A percentile compares a stretch with the other conserved stretches of the same genome.
Evolutionary conservation across 2,113 vertebrate species (phyloP).

Genomic region (Hystrix brachyura): DNA sequence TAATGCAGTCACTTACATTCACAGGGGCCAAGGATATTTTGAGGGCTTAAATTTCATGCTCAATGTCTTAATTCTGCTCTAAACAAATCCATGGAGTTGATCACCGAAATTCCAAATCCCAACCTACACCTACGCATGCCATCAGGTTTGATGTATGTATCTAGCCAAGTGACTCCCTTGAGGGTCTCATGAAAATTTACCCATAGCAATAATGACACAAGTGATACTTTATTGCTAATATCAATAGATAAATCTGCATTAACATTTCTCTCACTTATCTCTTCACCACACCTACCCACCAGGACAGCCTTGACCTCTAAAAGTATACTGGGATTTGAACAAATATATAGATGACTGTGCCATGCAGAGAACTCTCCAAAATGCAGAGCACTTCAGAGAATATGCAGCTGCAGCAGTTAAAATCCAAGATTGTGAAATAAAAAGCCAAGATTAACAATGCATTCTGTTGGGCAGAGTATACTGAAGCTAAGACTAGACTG

Average conservation of each 20-base stretch:
- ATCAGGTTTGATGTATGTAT: rapidly evolving
- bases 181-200: background rate
- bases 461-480: background rate
- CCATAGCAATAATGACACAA: background rate
- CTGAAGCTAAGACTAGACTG: background rate
- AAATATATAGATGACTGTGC: background rate
- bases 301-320: background rate
- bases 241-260: background rate
- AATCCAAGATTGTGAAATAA: background rate
- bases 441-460: background rate
- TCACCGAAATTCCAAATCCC: background rate
- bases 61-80: background rate
- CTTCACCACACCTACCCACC: background rate
- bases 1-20: background rate
- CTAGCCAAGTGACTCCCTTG: background rate
- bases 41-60: background rate
- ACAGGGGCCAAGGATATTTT: background rate
- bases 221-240: background rate
- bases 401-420: background rate
- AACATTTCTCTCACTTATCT: background rate
- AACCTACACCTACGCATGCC: no score
- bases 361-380: background rate
- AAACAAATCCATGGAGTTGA: background rate
- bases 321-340: background rate
- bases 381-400: background rate